phyloP scores from a whole-genome alignment of 2,888 invertebrate species.

The Pomacea canaliculata region DNA sequence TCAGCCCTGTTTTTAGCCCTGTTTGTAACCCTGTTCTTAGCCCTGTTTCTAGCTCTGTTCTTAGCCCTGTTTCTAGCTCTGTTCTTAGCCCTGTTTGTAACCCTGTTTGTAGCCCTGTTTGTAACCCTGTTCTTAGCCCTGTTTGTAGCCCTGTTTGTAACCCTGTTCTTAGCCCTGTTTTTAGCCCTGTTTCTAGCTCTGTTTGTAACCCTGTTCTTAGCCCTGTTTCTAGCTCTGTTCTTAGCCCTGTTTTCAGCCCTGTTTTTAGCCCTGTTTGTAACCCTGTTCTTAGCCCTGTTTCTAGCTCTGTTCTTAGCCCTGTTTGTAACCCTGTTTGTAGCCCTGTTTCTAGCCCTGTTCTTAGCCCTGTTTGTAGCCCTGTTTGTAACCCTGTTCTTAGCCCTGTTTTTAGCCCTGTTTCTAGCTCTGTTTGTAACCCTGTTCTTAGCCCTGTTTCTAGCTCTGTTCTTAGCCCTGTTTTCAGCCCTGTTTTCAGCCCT shows the following conservation, averaged over 20 bases:
- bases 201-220: background rate
- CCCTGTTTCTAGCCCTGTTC: too few species aligned
- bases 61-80: too few species aligned
- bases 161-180: background rate
- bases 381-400: too few species aligned
- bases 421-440: too few species aligned
- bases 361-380: too few species aligned
- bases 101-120: background rate
- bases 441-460: background rate
- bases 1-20: background rate
- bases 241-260: too few species aligned
- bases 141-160: background rate
- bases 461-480: background rate
- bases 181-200: background rate
- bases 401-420: too few species aligned
- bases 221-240: background rate
- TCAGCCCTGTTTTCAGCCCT: too few species aligned
- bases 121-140: background rate
- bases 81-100: too few species aligned
- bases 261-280: too few species aligned
- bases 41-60: background rate
- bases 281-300: background rate
- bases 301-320: background rate
- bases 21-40: background rate
- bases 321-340: background rate